phyloP scores from a whole-genome alignment of 2,888 invertebrate genomes.

The Morpho achilles region DNA sequence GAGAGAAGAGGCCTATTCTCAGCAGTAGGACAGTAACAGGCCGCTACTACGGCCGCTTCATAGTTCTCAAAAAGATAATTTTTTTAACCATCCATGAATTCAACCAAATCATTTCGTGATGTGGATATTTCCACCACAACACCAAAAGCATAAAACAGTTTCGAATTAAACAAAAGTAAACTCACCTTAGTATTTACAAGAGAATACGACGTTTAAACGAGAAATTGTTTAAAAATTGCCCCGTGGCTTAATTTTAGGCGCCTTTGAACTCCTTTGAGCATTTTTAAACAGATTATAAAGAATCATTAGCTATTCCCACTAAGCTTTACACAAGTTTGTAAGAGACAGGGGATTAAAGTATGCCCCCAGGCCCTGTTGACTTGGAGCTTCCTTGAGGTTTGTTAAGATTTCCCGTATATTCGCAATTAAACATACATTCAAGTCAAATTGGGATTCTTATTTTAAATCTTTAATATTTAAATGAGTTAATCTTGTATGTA shows the following conservation, averaged over 20 bases:
- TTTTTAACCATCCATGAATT: too few relatives aligned
- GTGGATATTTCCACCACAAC: too few relatives aligned
- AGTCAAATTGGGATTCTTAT: conserved; percentile 5
- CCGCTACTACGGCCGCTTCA: too few relatives aligned
- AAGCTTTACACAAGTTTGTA: conserved; percentile 39
- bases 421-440: conserved; percentile 22
- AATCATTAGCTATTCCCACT: conserved; percentile 73
- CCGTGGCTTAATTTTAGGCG: conserved; percentile 21
- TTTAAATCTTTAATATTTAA: too few relatives aligned
- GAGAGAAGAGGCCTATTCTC: too few relatives aligned
- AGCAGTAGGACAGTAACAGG: too few relatives aligned
- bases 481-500: too few relatives aligned
- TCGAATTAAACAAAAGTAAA: background rate
- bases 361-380: conserved; percentile 43
- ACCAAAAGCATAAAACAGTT: too few relatives aligned
- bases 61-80: too few relatives aligned
- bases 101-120: too few relatives aligned
- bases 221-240: conserved; percentile 21
- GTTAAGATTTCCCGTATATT: conserved; percentile 16
- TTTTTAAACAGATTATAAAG: conserved; percentile 70
- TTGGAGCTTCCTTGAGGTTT: conserved; percentile 21
- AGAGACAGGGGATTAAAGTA: conserved; percentile 70
- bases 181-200: conserved; percentile 1
- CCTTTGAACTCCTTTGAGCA: conserved; percentile 66
- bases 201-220: conserved; percentile 22